Evolutionary conservation across 2,113 vertebrate species (phyloP), one percentile per base, ranked within the genome.

Genomic region (Sebastes schlegelii): DNA sequence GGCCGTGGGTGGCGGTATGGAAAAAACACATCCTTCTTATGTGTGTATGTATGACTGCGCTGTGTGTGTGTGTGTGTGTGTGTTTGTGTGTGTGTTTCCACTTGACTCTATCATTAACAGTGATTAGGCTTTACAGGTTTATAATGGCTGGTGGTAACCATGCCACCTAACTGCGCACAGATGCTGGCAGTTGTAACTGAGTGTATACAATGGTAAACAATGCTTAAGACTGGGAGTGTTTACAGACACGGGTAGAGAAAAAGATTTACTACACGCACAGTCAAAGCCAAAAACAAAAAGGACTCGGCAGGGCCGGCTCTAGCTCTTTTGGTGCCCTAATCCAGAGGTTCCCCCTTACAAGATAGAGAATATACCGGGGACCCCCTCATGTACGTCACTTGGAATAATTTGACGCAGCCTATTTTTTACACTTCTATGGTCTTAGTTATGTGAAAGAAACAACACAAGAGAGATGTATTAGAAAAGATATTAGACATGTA

Each of bases 161-260:
- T 88, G 92, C 92, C 88, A 92, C 85, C 90, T 82, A 93, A 93
- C 83, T 93, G 85, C 64, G 92, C 95, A 95, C 97, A 97, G 97
- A 97, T 97, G 96, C 84, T 82, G 84, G 80, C 71, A 77, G 81
- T 91, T 57, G 84, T 88, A 91, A 90, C 86, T 26, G 74, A 89
- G 87, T 51, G 74, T 77, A 90, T 86, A 84, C 86, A 84, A 66
- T 82, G 83, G 90, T 91, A 91, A 92, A 93, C 92, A 93, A 89
- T 84, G 90, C 84, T 85, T 82, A 82, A 87, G 83, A 81, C 77
- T 58, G 76, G 70, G 55, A 87, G 61, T 66, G 80, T 91, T 88
- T 87, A 86, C 81, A 79, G 57, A 83, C 74, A 82, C 1, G 66
- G 66, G 43, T 61, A 61, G 19, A 34, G 2, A 62, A 26, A 62